These are phyloP conservation scores for Daboia siamensis DNA, from an alignment of 2,113 vertebrate species.

Conservation along the genomic window DNA sequence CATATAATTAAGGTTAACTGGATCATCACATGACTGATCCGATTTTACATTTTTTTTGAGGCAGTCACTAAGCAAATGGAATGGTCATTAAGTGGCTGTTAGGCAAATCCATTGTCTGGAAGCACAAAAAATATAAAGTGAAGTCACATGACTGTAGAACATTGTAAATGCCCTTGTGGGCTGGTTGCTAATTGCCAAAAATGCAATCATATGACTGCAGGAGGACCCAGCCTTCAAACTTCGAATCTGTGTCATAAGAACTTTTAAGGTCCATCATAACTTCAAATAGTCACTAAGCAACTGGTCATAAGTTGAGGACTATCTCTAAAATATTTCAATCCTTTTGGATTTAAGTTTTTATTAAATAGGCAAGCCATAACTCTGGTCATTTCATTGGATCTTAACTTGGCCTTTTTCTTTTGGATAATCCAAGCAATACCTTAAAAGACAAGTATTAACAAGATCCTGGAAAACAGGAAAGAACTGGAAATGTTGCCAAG, in stretches of 20 bases:
- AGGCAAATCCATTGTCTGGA: neutral
- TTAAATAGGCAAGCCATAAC: neutral
- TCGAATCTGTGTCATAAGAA: neutral
- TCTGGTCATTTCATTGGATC: neutral
- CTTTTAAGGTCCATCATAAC: neutral
- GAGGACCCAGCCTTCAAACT: neutral
- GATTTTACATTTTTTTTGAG: neutral
- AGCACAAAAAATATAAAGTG: neutral
- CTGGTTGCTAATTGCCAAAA: neutral
- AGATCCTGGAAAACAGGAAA: neutral
- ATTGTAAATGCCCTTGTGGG: neutral
- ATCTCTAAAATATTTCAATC: neutral
- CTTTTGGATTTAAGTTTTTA: neutral
- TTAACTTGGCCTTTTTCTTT: neutral
- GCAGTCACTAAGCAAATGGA: neutral
- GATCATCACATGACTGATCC: neutral
- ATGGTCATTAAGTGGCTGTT: neutral
- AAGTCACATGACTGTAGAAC: neutral
- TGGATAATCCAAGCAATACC: neutral
- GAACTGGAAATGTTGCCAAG: neutral
- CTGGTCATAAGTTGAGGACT: neutral
- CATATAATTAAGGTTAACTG: neutral
- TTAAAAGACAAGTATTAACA: neutral
- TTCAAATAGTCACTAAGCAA: neutral
- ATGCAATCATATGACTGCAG: neutral